A percentile compares a stretch with the other conserved stretches of the same genome.
Evolutionary conservation across 2,888 invertebrate genomes (phyloP).

Genomic region (Tricholauxania praeusta): DNA sequence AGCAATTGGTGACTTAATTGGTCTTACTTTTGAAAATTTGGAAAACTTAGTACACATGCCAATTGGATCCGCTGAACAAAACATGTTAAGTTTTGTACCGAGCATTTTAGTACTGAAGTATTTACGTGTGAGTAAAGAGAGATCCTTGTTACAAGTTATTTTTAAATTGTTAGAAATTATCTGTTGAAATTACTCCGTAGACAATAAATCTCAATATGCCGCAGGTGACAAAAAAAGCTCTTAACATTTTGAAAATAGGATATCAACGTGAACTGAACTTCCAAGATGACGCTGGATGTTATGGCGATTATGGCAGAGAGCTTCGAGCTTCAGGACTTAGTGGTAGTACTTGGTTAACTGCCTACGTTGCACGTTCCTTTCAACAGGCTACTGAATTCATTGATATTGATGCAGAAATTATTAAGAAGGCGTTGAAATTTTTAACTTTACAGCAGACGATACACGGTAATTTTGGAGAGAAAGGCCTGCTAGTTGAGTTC

Average conservation of each 20-base stretch:
- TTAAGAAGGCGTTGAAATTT: too few relatives aligned
- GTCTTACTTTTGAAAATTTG: constrained; percentile 46
- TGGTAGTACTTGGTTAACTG: too few relatives aligned
- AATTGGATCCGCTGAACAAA: constrained; percentile 79
- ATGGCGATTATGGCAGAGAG: constrained; percentile 72
- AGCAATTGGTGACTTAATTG: constrained; percentile 71
- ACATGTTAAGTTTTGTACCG: constrained; percentile 76
- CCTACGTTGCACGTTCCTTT: too few relatives aligned
- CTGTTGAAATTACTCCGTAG: constrained; percentile 51
- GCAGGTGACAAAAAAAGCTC: constrained; percentile 72
- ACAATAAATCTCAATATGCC: constrained; percentile 76
- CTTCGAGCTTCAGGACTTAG: too few relatives aligned
- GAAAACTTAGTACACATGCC: constrained; percentile 73
- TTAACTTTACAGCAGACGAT: too few relatives aligned
- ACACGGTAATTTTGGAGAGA: constrained; percentile 82
- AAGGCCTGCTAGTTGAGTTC: constrained; percentile 69
- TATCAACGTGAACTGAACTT: constrained; percentile 82
- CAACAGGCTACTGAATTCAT: too few relatives aligned
- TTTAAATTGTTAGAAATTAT: not conserved
- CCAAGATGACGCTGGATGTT: constrained; percentile 78
- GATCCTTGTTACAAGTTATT: too few relatives aligned
- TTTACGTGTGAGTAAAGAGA: constrained; percentile 64
- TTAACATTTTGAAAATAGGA: constrained; percentile 69
- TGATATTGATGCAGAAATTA: too few relatives aligned
- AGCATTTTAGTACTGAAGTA: constrained; percentile 75